Base-by-base conservation (phyloP, 1,140 invertebrate genomes). In the Pseudomyrmex dendroicus region DNA sequence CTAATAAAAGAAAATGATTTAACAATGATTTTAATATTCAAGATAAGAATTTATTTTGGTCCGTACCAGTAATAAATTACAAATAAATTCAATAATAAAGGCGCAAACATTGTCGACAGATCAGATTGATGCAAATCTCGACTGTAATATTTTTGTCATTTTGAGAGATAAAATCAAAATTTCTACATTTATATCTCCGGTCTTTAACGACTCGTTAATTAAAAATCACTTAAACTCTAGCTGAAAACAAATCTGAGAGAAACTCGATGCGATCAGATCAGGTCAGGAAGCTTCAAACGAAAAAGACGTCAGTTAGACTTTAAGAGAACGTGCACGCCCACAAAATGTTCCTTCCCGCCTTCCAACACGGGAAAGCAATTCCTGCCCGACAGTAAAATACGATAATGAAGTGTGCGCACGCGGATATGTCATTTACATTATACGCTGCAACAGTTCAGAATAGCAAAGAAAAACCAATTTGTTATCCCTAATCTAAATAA, bases 291-390 rank as follows among this genome's bases (percentile, higher is more conserved):
- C 25, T 76, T 46, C 22, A 54, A 64, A 64, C 59, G n/a, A 54
- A 44, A 85, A 82, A 85, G 85, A 86, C 70, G 54, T 86, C 83
- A 82, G 44, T 9, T 54, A 61, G 68, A 66, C 59, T 67, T 48
- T 52, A 70, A 63, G 44, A 62, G 73, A 77, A 76, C 77, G 85
- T 85, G 35, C 83, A 83, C 85, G 77, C 85, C 85, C 84, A 76
- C 73, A 76, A 76, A 57, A 80, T 59, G 66, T 72, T 82, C 62
- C 25, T 54, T 66, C 46, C 57, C 73, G 74, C 67, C 84, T 77
- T 63, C 56, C 35, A 57, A 63, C 15, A 54, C 20, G 57, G 68
- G 50, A 57, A 61, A 67, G 80, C 57, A 72, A 83, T 86, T 82
- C 54, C 73, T 56, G 77, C 72, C 59, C 72, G 66, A 85, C 72